phyloP scores from a whole-genome alignment of 2,113 vertebrate species.

The Marmota flaviventris region DNA sequence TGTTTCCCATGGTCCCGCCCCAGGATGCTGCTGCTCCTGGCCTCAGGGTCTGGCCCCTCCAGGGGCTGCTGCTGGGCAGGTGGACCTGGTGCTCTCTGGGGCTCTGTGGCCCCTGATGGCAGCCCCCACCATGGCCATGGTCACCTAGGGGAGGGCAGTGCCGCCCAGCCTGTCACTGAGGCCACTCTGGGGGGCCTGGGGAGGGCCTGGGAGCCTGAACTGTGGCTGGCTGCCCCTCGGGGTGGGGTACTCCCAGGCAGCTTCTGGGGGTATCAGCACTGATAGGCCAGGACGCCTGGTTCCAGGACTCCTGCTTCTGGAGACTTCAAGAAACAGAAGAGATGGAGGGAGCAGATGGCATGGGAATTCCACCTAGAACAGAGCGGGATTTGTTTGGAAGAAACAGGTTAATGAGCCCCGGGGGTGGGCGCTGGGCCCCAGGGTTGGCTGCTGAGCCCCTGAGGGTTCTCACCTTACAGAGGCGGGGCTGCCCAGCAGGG shows the following conservation, averaged over 20 bases:
- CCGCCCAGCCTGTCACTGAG: not conserved
- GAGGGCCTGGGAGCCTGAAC: not conserved
- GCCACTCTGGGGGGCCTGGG: not conserved
- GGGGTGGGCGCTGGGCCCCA: not conserved
- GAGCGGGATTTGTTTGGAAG: constrained; percentile 63
- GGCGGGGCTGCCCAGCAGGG: not conserved
- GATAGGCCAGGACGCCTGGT: not conserved
- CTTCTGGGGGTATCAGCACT: not conserved
- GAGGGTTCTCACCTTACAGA: constrained; percentile 58
- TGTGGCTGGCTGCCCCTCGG: not conserved
- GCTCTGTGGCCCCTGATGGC: not conserved
- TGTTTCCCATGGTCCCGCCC: not conserved
- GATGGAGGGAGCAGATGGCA: constrained; percentile 31
- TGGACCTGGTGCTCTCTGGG: not conserved
- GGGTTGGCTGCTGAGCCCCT: not conserved
- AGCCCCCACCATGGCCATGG: rapidly evolving
- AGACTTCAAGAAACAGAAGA: not conserved
- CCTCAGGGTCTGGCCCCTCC: not conserved
- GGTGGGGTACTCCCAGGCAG: not conserved
- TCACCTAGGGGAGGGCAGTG: too few relatives aligned
- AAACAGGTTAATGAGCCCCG: constrained; percentile 67
- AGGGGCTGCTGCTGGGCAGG: not conserved
- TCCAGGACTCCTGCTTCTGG: not conserved
- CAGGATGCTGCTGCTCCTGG: not conserved
- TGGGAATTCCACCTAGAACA: not conserved